These are phyloP conservation scores for Aleiodes testaceus DNA, from an alignment of 2,888 invertebrate species.

Conservation along the genomic window DNA sequence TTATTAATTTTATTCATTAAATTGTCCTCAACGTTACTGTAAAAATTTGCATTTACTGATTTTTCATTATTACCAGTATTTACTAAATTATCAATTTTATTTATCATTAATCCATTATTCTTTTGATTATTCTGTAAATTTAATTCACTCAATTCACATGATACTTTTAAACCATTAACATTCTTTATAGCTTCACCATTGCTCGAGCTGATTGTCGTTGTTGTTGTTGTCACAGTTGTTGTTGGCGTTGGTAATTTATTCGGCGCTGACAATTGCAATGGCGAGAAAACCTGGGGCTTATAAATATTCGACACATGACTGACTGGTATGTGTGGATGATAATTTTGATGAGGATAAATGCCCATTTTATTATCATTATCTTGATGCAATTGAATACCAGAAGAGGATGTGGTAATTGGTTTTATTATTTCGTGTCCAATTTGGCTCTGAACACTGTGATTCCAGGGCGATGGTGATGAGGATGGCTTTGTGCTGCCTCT, in stretches of 20 bases:
- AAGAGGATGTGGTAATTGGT: not conserved
- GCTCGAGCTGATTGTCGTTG: constrained; percentile 10
- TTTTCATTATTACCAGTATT: constrained; percentile 48
- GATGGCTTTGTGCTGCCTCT: constrained; percentile 62
- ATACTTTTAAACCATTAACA: constrained; percentile 26
- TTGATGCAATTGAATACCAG: not conserved
- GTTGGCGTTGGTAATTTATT: constrained; percentile 47
- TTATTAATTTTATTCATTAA: constrained; percentile 7
- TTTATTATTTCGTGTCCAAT: not conserved
- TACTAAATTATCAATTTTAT: constrained; percentile 43
- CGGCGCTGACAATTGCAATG: constrained; percentile 51
- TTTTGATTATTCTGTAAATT: constrained; percentile 44
- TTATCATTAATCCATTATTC: constrained; percentile 47
- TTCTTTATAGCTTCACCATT: constrained; percentile 21
- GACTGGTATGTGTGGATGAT: constrained; percentile 64
- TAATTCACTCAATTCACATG: constrained; percentile 44
- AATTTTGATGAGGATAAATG: constrained; percentile 56
- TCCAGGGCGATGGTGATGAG: constrained; percentile 55
- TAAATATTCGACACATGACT: constrained; percentile 63
- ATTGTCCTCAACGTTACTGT: constrained; percentile 49
- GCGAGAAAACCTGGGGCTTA: constrained; percentile 57
- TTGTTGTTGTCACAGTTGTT: constrained; percentile 42
- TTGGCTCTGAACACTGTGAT: constrained; percentile 52
- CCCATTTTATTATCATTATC: constrained; percentile 28
- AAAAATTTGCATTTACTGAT: constrained; percentile 52